These are phyloP conservation scores for Pseudomyrmex flavicornis DNA, from an alignment of 1,140 invertebrate species.

Conservation along the genomic window DNA sequence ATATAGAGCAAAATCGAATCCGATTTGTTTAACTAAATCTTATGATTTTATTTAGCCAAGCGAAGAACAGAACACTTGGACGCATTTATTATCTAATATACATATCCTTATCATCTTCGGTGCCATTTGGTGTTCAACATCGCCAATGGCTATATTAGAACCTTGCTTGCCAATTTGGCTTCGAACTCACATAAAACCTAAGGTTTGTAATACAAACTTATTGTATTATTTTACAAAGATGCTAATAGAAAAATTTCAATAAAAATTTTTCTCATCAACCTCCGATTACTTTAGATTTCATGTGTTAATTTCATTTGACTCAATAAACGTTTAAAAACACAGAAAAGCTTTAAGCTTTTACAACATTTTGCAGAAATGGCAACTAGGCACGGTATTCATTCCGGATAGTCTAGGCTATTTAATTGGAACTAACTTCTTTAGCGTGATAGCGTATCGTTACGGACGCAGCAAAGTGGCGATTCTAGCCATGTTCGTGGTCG, in stretches of 20 bases:
- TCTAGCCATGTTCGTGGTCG: constrained; percentile 87
- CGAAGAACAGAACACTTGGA: constrained; percentile 83
- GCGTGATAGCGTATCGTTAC: constrained; percentile 87
- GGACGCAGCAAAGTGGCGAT: constrained; percentile 89
- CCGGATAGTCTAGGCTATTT: constrained; percentile 94
- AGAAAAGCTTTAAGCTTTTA: not conserved
- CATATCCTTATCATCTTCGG: constrained; percentile 87
- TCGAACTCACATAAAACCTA: constrained; percentile 89
- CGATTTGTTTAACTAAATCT: not conserved
- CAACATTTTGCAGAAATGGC: constrained; percentile 87
- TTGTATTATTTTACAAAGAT: not conserved
- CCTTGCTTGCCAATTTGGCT: constrained; percentile 94
- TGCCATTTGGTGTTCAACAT: constrained; percentile 91
- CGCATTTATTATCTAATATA: constrained; percentile 86
- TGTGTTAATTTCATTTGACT: too few relatives aligned
- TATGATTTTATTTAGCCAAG: constrained; percentile 26
- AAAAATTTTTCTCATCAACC: not conserved
- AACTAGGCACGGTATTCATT: constrained; percentile 92
- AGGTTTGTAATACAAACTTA: constrained; percentile 83
- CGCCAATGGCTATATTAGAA: constrained; percentile 92
- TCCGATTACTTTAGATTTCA: not conserved
- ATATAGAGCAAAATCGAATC: not conserved
- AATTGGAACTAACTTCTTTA: constrained; percentile 92
- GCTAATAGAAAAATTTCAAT: not conserved
- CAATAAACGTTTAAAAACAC: constrained; percentile 6